A percentile compares a stretch with the other conserved stretches of the same genome.
Conservation (phyloP, 2,113 vertebrate species). For the Craseonycteris thonglongyai region DNA sequence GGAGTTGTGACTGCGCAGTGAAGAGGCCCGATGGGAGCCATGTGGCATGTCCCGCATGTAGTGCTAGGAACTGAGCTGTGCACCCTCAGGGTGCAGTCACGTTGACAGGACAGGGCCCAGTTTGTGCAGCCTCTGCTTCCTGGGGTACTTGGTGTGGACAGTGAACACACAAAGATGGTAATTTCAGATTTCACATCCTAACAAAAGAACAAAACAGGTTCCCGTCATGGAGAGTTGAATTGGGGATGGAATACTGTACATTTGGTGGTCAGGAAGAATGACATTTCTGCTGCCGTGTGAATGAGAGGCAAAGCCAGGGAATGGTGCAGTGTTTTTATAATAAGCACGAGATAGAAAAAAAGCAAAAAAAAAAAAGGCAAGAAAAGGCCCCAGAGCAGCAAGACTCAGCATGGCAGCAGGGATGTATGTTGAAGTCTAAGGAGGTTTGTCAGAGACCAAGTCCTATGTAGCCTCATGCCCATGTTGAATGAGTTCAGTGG, state of each 20-base stretch:
- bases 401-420: neutral
- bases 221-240: neutral
- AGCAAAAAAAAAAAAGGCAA: too few species aligned
- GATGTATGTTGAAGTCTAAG: neutral
- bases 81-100: neutral
- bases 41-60: neutral
- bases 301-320: neutral
- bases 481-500: neutral
- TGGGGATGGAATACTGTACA: neutral
- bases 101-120: neutral
- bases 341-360: neutral
- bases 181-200: neutral
- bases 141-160: neutral
- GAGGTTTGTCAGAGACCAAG: neutral
- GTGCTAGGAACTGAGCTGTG: neutral
- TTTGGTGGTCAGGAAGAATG: neutral
- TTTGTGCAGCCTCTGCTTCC: neutral
- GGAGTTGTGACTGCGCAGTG: neutral
- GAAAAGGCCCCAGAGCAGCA: neutral
- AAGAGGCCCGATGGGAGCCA: neutral
- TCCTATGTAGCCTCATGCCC: neutral
- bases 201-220: neutral
- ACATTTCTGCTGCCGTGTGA: neutral
- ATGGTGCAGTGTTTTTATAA: neutral
- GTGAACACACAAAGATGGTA: neutral